phyloP scores from a whole-genome alignment of 2,797 vertebrate species.

The Gymnoscopelus microlampas region DNA sequence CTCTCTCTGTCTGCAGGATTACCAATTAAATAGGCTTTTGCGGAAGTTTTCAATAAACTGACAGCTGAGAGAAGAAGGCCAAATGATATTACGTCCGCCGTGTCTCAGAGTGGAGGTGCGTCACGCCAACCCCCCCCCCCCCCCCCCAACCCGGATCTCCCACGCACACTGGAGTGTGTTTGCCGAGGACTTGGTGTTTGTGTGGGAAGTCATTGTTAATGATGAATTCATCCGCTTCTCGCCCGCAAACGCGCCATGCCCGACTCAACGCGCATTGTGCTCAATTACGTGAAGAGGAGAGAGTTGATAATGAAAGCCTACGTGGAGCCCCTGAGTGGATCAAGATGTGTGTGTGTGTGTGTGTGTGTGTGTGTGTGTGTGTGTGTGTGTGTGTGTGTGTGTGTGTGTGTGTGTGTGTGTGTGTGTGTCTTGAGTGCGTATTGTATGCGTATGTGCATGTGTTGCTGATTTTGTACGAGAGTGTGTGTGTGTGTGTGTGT shows the following conservation, averaged over 20 bases:
- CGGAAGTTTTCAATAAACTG: conserved; percentile 45
- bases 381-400: conserved; percentile 21
- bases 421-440: not conserved
- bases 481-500: too few relatives aligned
- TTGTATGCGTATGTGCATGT: too few relatives aligned
- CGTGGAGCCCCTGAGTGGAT: conserved; percentile 69
- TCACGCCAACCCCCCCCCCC: conserved; percentile 5
- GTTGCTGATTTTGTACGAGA: too few relatives aligned
- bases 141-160: not conserved
- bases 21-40: conserved; percentile 72
- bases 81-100: conserved; percentile 48
- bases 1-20: conserved; percentile 68
- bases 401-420: not conserved
- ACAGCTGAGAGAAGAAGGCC: conserved; percentile 39
- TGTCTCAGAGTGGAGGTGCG: conserved; percentile 34
- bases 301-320: conserved; percentile 76
- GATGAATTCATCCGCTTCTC: conserved; percentile 69
- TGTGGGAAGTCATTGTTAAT: conserved; percentile 71
- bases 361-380: conserved; percentile 8
- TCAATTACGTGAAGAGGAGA: conserved; percentile 73
- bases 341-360: conserved; percentile 43
- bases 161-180: conserved; percentile 42
- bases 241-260: conserved; percentile 46
- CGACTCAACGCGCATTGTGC: conserved; percentile 62
- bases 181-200: conserved; percentile 61